Percentiles rank a stretch among this genome's conserved stretches.
Evolutionary conservation across 2,888 invertebrate genomes (phyloP).

Genomic region (Penaeus monodon): DNA sequence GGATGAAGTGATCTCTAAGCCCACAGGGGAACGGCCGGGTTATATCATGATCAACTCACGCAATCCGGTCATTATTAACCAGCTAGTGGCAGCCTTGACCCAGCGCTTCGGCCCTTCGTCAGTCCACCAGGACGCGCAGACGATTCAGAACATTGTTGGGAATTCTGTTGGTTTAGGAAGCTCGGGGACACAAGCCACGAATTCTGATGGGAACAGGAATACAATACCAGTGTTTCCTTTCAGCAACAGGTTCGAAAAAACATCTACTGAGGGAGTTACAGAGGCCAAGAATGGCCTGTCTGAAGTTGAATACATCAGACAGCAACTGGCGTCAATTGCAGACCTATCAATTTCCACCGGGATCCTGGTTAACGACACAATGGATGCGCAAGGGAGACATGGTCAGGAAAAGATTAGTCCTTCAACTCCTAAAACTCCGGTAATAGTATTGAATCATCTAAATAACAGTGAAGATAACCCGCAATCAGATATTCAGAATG

Average conservation of each 20-base stretch:
- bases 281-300: neutral
- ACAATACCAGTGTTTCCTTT: slow-evolving; percentile 28
- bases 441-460: too few species aligned
- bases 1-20: slow-evolving; percentile 18
- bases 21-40: slow-evolving; percentile 8
- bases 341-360: slow-evolving; percentile 31
- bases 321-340: slow-evolving; percentile 34
- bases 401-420: neutral
- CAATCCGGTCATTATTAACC: slow-evolving; percentile 28
- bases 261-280: neutral
- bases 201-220: neutral
- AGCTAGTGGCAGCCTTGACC: slow-evolving; percentile 14
- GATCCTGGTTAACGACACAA: slow-evolving; percentile 25
- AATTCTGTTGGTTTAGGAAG: neutral
- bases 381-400: neutral
- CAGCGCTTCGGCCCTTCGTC: slow-evolving; percentile 31
- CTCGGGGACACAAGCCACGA: too few species aligned
- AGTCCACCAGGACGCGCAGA: slow-evolving; percentile 11
- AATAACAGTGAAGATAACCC: too few species aligned
- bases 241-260: neutral
- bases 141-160: slow-evolving; percentile 1
- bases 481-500: too few species aligned
- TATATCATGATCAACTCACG: slow-evolving; percentile 31
- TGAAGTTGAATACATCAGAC: slow-evolving; percentile 24
- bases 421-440: neutral